Percentiles rank a stretch among this genome's conserved stretches.
phyloP scores from a whole-genome alignment of 2,797 vertebrate genomes.

The Hirundo rustica region DNA sequence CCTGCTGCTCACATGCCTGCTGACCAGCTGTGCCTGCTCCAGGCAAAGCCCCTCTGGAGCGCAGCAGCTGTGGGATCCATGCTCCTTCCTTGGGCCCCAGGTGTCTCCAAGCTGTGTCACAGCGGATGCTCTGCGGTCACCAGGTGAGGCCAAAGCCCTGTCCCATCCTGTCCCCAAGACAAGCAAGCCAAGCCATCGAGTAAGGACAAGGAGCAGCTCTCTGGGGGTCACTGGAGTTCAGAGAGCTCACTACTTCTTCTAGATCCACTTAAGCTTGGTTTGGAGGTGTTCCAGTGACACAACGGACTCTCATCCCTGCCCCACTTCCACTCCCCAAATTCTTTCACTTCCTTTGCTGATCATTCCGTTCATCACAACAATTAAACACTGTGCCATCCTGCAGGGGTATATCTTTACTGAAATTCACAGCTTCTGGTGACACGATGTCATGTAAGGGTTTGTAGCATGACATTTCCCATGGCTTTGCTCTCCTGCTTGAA shows the following conservation, averaged over 20 bases:
- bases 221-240: neutral
- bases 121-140: rapidly evolving
- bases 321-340: neutral
- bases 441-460: neutral
- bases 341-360: neutral
- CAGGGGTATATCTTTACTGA: neutral
- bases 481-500: neutral
- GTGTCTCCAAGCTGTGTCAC: neutral
- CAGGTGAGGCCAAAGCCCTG: neutral
- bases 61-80: neutral
- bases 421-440: neutral
- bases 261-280: neutral
- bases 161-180: neutral
- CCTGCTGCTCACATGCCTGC: neutral
- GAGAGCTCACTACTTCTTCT: neutral
- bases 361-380: neutral
- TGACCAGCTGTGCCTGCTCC: neutral
- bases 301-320: neutral
- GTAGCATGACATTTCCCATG: neutral
- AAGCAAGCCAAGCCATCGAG: neutral
- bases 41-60: neutral
- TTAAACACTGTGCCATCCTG: neutral
- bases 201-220: neutral
- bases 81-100: neutral
- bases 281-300: neutral